Percentiles rank a stretch among this genome's conserved stretches.
Evolutionary conservation across 1,140 invertebrate species (phyloP).

Genomic region (Lordiphosa clarofinis): DNA sequence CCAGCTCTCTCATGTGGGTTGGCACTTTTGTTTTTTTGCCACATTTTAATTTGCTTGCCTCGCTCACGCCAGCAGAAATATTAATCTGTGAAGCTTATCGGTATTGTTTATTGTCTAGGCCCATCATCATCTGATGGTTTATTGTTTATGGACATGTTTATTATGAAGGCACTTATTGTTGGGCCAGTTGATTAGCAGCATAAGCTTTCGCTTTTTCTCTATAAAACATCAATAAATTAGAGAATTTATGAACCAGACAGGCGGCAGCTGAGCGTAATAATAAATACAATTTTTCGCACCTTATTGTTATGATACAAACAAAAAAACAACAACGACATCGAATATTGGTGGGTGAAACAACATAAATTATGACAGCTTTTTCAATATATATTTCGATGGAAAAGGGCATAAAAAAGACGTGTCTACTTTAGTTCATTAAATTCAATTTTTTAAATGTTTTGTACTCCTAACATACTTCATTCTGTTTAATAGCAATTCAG

Average conservation of each 20-base stretch:
- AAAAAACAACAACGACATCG: not conserved
- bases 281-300: constrained; percentile 51
- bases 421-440: too few species aligned
- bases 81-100: constrained; percentile 55
- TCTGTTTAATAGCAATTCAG: too few species aligned
- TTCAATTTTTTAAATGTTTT: too few species aligned
- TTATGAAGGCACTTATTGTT: constrained; percentile 30
- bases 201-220: constrained; percentile 18
- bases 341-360: constrained; percentile 1
- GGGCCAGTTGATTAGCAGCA: constrained; percentile 57
- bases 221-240: constrained; percentile 57
- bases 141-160: constrained; percentile 52
- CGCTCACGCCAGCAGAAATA: constrained; percentile 23
- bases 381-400: too few species aligned
- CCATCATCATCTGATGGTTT: constrained; percentile 35
- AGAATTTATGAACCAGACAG: constrained; percentile 12
- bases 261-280: constrained; percentile 27
- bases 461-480: too few species aligned
- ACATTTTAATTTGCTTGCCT: constrained; percentile 49
- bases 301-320: constrained; percentile 13
- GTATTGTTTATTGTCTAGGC: constrained; percentile 47
- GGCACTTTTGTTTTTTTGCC: constrained; percentile 25
- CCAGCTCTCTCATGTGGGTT: constrained; percentile 24
- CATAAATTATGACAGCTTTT: constrained; percentile 1
- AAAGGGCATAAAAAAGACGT: too few species aligned